phyloP scores from a whole-genome alignment of 1,140 invertebrate genomes.

The Lepidurus arcticus region DNA sequence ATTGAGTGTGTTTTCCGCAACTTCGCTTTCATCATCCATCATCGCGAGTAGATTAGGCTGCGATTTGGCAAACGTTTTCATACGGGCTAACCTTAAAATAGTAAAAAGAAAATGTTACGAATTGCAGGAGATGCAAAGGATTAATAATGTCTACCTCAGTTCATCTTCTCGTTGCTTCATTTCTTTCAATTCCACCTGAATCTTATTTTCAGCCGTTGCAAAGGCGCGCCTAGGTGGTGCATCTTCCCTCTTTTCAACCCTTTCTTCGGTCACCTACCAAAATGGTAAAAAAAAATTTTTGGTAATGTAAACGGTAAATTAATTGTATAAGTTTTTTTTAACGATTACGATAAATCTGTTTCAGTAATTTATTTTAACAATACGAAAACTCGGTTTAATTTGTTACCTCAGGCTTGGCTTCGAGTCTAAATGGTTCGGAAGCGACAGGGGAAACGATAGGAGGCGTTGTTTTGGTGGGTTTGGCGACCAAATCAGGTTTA shows the following conservation, averaged over 20 bases:
- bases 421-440: neutral
- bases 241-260: slow-evolving; percentile 37
- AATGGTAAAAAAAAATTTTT: neutral
- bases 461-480: neutral
- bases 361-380: no score
- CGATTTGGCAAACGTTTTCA: slow-evolving; percentile 47
- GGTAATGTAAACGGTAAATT: no score
- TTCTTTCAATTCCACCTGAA: slow-evolving; percentile 66
- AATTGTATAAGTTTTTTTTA: no score
- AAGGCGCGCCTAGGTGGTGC: slow-evolving; percentile 39
- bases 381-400: neutral
- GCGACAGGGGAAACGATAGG: neutral
- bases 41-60: slow-evolving; percentile 48
- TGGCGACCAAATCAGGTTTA: neutral
- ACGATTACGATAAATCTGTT: no score
- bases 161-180: slow-evolving; percentile 67
- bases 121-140: neutral
- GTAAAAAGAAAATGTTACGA: neutral
- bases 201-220: slow-evolving; percentile 62
- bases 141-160: slow-evolving; percentile 52
- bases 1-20: slow-evolving; percentile 42
- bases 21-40: slow-evolving; percentile 44
- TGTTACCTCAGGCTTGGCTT: neutral
- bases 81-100: slow-evolving; percentile 46
- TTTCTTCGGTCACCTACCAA: neutral